Evolutionary conservation across 1,140 invertebrate genomes (phyloP).

Genomic region (Thalassaphorura encarpata): DNA sequence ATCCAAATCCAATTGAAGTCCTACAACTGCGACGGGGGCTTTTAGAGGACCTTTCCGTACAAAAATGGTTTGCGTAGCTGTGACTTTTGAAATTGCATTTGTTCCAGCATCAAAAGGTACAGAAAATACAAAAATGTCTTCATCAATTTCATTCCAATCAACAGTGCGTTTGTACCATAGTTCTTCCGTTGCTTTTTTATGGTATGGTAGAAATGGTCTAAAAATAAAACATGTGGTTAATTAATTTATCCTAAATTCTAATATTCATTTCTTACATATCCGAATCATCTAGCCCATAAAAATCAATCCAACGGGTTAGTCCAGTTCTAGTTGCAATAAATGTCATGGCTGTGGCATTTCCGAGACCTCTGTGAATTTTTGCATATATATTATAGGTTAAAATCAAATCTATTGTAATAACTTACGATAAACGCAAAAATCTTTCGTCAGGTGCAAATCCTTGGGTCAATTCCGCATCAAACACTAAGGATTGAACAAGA

Average conservation of each 20-base stretch:
- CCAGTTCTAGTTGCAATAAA: too few species aligned
- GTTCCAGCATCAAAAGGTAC: slow-evolving; percentile 72
- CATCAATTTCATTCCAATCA: slow-evolving; percentile 72
- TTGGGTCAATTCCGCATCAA: slow-evolving; percentile 70
- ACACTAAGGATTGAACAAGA: slow-evolving; percentile 65
- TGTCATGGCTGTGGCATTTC: too few species aligned
- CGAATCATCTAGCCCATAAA: too few species aligned
- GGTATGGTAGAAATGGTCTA: slow-evolving; percentile 34
- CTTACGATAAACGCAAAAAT: too few species aligned
- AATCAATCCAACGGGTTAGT: too few species aligned
- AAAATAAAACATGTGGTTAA: background rate
- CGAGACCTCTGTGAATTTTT: too few species aligned
- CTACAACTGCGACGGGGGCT: slow-evolving; percentile 81
- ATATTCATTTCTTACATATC: too few species aligned
- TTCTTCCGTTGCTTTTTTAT: slow-evolving; percentile 74
- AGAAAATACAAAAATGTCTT: slow-evolving; percentile 83
- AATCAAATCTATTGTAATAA: too few species aligned
- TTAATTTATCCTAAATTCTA: too few species aligned
- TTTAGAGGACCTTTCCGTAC: slow-evolving; percentile 68
- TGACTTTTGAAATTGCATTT: slow-evolving; percentile 54
- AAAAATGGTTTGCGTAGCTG: slow-evolving; percentile 81
- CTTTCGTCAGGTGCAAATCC: too few species aligned
- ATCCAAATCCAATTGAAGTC: slow-evolving; percentile 70
- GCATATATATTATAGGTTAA: too few species aligned
- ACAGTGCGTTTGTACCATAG: slow-evolving; percentile 88